A percentile compares a stretch with the other conserved stretches of the same genome.
These are phyloP conservation scores for Machimus atricapillus DNA, from an alignment of 2,888 invertebrate genomes.

Conservation along the genomic window DNA sequence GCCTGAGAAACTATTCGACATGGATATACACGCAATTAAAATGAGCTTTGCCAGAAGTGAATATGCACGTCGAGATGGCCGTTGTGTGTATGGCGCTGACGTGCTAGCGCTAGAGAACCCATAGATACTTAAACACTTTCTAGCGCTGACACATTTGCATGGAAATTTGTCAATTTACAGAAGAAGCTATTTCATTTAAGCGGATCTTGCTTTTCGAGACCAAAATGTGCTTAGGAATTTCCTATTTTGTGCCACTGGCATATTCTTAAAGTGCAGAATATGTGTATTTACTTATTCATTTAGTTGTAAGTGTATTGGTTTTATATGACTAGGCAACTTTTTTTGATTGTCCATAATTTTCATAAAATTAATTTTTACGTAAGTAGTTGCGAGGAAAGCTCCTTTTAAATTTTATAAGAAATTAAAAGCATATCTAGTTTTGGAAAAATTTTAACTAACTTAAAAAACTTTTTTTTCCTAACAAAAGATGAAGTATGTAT, in stretches of 20 bases:
- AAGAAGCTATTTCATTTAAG: not conserved
- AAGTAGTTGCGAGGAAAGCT: too few relatives aligned
- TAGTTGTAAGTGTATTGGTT: not conserved
- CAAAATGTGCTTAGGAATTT: not conserved
- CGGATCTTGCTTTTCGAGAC: not conserved
- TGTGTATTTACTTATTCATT: not conserved
- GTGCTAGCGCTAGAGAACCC: not conserved
- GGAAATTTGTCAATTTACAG: not conserved
- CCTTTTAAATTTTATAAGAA: too few relatives aligned
- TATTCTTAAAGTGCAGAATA: not conserved
- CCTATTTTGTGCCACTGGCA: not conserved
- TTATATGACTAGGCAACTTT: not conserved
- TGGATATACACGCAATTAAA: not conserved
- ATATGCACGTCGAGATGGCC: not conserved
- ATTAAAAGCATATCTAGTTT: too few relatives aligned
- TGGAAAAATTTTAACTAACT: too few relatives aligned
- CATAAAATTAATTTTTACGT: too few relatives aligned
- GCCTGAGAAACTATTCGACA: not conserved
- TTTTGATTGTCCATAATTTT: not conserved
- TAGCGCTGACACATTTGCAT: conserved; percentile 18
- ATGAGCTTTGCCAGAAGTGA: not conserved
- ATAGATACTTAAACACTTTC: not conserved
- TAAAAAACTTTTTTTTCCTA: too few relatives aligned
- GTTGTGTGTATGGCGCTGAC: not conserved
- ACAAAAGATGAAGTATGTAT: too few relatives aligned